phyloP scores from a whole-genome alignment of 2,113 vertebrate species.

The Oophaga pumilio region DNA sequence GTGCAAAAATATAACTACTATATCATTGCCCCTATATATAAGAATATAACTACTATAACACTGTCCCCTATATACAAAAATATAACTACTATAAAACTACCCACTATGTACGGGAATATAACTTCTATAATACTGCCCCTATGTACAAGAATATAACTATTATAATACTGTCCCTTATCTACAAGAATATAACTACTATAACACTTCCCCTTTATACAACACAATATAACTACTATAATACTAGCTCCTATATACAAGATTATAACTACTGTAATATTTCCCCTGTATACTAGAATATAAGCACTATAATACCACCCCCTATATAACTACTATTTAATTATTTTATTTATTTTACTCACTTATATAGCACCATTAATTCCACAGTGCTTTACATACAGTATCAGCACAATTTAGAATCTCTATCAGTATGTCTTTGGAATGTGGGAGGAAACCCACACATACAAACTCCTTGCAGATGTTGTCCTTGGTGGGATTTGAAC shows the following conservation, averaged over 20 bases:
- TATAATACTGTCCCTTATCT: not conserved
- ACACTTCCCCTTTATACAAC: not conserved
- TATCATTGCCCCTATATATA: not conserved
- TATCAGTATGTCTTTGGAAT: too few species aligned
- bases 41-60: conserved; percentile 8
- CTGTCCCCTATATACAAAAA: not conserved
- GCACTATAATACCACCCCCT: not conserved
- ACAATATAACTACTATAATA: not conserved
- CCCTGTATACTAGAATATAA: not conserved
- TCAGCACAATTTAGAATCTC: too few species aligned
- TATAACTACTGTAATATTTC: too few species aligned
- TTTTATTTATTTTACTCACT: too few species aligned
- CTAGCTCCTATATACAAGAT: not conserved
- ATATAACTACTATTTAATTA: conserved; percentile 5
- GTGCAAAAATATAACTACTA: conserved; percentile 1
- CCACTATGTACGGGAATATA: not conserved
- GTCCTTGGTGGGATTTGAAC: too few species aligned
- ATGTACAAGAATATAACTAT: not conserved
- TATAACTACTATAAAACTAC: conserved; percentile 15
- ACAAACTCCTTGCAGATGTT: too few species aligned
- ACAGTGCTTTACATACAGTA: too few species aligned
- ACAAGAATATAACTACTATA: conserved; percentile 1
- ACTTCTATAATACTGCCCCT: not conserved
- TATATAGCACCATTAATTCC: too few species aligned
- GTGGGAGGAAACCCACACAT: too few species aligned